phyloP scores from a whole-genome alignment of 2,797 vertebrate genomes.

The Sebastes itinus region DNA sequence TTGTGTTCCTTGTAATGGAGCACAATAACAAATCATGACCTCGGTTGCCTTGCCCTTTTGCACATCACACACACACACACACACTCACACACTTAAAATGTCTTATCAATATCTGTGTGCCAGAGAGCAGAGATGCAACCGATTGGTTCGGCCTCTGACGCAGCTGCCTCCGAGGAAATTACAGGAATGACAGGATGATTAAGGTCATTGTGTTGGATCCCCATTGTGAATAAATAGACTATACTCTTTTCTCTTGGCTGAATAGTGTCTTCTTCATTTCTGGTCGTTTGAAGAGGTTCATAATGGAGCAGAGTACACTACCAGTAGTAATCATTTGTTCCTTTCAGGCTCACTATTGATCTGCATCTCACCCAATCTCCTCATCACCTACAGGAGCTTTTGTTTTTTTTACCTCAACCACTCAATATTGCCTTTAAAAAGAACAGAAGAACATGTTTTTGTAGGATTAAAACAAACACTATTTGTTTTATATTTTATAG shows the following conservation, averaged over 20 bases:
- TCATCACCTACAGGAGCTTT: background rate
- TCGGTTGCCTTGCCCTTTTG: background rate
- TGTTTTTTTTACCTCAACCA: background rate
- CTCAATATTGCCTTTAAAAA: background rate
- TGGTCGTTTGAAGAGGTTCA: conserved; percentile 35
- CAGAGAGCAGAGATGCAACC: background rate
- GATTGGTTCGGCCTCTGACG: conserved; percentile 1
- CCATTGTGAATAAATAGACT: conserved; percentile 4
- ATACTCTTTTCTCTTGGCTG: background rate
- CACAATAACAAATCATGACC: background rate
- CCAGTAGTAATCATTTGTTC: conserved; percentile 21
- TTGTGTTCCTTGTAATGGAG: background rate
- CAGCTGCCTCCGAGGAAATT: conserved; percentile 21
- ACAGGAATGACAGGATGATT: conserved; percentile 36
- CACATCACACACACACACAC: background rate
- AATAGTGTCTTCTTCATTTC: conserved; percentile 33
- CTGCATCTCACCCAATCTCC: conserved; percentile 4
- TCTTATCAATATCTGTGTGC: conserved; percentile 24
- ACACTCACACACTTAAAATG: background rate
- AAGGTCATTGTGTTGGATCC: conserved; percentile 23
- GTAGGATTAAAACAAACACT: background rate
- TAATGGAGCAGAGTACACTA: conserved; percentile 9
- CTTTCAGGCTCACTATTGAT: conserved; percentile 51
- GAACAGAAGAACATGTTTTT: background rate
- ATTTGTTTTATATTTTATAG: background rate